Evolutionary conservation across 2,113 vertebrate species (phyloP).

Genomic region (Aptenodytes patagonicus): DNA sequence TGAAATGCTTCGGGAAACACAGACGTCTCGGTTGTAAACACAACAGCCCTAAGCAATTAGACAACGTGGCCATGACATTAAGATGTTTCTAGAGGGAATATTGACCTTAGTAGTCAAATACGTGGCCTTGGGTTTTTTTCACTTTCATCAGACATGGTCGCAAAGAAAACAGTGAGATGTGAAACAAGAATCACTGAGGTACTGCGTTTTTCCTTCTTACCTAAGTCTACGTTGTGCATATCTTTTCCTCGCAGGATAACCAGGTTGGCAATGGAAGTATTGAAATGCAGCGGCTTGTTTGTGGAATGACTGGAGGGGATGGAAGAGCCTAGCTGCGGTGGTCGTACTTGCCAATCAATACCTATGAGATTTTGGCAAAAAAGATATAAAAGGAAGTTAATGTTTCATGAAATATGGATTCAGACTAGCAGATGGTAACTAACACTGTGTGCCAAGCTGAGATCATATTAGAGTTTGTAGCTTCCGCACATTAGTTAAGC

Average conservation of each 20-base stretch:
- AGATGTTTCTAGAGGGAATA: not conserved
- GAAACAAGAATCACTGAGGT: not conserved
- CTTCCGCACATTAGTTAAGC: not conserved
- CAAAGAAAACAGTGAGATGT: not conserved
- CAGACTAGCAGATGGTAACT: not conserved
- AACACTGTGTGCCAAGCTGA: not conserved
- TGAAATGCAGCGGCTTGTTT: conserved; percentile 71
- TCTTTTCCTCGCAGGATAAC: conserved; percentile 92
- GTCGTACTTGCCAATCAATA: conserved; percentile 87
- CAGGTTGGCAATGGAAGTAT: conserved; percentile 90
- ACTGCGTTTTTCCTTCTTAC: conserved; percentile 63
- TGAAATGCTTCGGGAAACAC: not conserved
- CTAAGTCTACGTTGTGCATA: conserved; percentile 74
- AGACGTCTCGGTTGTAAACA: not conserved
- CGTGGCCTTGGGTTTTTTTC: not conserved
- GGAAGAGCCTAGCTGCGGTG: conserved; percentile 44
- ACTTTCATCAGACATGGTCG: not conserved
- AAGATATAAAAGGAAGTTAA: not conserved
- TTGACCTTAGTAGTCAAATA: not conserved
- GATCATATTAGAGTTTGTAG: not conserved
- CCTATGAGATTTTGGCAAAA: conserved; percentile 67
- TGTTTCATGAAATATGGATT: not conserved
- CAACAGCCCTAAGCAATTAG: not conserved
- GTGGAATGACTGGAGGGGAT: conserved; percentile 25
- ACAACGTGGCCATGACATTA: rapidly evolving